Evolutionary conservation across 2,797 vertebrate species (phyloP).

Genomic region (Prunella strophiata): DNA sequence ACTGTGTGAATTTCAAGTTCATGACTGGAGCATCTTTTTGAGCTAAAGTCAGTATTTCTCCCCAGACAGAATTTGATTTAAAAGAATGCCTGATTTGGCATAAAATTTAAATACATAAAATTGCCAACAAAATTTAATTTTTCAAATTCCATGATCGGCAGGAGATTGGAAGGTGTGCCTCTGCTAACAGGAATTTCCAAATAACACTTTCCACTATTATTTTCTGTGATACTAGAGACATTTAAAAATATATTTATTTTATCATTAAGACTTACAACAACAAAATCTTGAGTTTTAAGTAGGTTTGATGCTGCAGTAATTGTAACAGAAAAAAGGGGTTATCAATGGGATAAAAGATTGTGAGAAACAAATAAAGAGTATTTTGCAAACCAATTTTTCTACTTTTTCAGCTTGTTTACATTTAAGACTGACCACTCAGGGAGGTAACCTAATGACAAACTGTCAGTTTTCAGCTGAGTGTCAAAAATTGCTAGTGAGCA

Average conservation of each 20-base stretch:
- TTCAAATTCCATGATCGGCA: background rate
- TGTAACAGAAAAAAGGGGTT: background rate
- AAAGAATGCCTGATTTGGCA: background rate
- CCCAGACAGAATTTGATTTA: conserved; percentile 20
- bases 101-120: background rate
- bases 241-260: background rate
- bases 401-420: background rate
- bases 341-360: background rate
- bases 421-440: background rate
- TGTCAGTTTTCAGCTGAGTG: background rate
- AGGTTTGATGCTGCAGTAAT: background rate
- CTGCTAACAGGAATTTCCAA: background rate
- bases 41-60: background rate
- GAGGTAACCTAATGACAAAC: background rate
- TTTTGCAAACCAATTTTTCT: background rate
- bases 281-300: background rate
- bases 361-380: background rate
- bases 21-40: background rate
- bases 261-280: background rate
- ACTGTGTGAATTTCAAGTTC: background rate
- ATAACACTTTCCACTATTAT: background rate
- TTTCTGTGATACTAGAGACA: background rate
- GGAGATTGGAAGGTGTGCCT: background rate
- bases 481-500: background rate
- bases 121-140: background rate